A percentile compares a stretch with the other conserved stretches of the same genome.
phyloP scores from a whole-genome alignment of 2,888 invertebrate genomes.

The Coelinius sp. region DNA sequence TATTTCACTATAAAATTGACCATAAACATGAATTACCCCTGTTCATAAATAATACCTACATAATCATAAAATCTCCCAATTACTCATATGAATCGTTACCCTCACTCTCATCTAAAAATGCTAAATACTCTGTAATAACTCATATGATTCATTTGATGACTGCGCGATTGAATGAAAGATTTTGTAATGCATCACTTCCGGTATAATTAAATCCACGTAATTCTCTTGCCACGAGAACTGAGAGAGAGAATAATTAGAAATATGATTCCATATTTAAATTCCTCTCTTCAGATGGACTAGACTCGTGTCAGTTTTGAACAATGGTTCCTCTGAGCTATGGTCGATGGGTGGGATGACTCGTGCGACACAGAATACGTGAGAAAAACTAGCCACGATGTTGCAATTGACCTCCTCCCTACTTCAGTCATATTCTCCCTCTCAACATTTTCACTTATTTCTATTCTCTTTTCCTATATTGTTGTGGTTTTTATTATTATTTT shows the following conservation, averaged over 20 bases:
- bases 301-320: conserved; percentile 12
- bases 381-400: conserved; percentile 49
- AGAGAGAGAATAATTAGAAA: conserved; percentile 8
- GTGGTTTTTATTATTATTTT: conserved; percentile 28
- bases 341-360: conserved; percentile 15
- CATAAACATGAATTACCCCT: no score
- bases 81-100: not conserved
- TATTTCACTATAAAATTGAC: no score
- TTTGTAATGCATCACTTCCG: conserved; percentile 43
- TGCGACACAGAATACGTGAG: conserved; percentile 47
- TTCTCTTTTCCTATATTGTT: conserved; percentile 28
- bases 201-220: conserved; percentile 34
- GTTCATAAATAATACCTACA: no score
- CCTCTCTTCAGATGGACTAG: not conserved
- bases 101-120: not conserved
- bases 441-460: conserved; percentile 25
- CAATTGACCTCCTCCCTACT: conserved; percentile 47
- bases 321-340: conserved; percentile 4
- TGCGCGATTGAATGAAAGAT: conserved; percentile 34
- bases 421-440: conserved; percentile 14
- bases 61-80: not conserved
- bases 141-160: conserved; percentile 46
- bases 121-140: conserved; percentile 8
- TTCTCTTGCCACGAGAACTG: not conserved
- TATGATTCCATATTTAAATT: conserved; percentile 31